Base-by-base conservation (phyloP, 2,888 invertebrate genomes). In the Horisme vitalbata region DNA sequence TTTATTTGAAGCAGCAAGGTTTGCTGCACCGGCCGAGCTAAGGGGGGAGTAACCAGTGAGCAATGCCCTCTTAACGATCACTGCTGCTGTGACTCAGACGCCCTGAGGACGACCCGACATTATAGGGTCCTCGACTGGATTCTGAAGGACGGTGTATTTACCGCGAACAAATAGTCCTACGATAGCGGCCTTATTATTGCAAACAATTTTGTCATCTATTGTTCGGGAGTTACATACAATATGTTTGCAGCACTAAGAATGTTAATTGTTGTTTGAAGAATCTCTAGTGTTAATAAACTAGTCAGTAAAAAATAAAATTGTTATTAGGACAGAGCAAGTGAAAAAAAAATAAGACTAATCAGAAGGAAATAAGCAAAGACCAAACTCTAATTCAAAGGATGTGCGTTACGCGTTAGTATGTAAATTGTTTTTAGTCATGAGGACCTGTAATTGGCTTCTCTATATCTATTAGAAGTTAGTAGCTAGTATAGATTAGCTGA, bases 11-110 rank as follows among this genome's bases (percentile, higher is more conserved):
- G 68, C 66, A 65, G 63, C 65, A 63, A 43, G 41, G 68, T 64
- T 69, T 61, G 72, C 65, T 82, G 83, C 80, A 79, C 64, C 73
- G 77, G 69, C 65, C 76, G 70, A 60, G 65, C 68, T 66, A 70
- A 73, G 75, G 71, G 76, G 75, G 79, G 82, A 79, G 79, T 72
- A 69, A 69, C 72, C 70, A 79, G 78, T 86, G 88, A 86, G 83
- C 88, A 88, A 79, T 85, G 88, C 83, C 88, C 88, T 87, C 85
- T 84, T 85, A 77, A 87, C 85, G 85, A 84, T 79, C 77, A 79
- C 78, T 79, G 78, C 81, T 76, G 73, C 62, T 63, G 75, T 79
- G 86, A 89, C 75, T 87, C 87, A 86, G 83, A 80, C 81, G 85
- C 79, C 81, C 84, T 79, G 83, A 83, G 86, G 87, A 83, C 85